Evolutionary conservation across 2,797 vertebrate genomes (phyloP).

Genomic region (Apodemus agrarius): DNA sequence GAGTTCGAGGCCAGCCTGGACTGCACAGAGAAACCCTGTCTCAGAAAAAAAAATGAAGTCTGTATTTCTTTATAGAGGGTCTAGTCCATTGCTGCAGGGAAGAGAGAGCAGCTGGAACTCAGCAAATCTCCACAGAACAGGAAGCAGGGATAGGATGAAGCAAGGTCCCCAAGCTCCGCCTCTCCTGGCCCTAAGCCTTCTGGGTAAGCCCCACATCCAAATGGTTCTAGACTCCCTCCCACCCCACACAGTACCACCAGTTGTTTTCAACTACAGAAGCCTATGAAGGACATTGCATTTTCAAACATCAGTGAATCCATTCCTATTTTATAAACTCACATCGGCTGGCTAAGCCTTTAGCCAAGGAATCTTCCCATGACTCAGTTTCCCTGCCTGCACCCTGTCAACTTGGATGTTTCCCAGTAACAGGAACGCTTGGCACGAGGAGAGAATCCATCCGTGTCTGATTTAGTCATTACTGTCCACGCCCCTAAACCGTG

Average conservation of each 20-base stretch:
- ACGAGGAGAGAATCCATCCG: neutral
- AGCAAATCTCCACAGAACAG: neutral
- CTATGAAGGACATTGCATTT: neutral
- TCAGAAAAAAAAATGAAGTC: too few species aligned
- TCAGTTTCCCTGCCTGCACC: neutral
- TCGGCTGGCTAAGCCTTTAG: neutral
- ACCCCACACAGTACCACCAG: too few species aligned
- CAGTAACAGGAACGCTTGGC: neutral
- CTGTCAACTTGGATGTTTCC: neutral
- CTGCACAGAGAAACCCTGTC: too few species aligned
- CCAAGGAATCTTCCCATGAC: neutral
- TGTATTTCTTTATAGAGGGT: neutral
- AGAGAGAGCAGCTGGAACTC: neutral
- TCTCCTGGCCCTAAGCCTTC: neutral
- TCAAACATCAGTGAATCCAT: neutral
- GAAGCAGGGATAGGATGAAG: neutral
- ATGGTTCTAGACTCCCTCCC: neutral
- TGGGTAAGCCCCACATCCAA: neutral
- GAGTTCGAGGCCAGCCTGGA: too few species aligned
- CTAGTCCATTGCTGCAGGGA: fast-evolving
- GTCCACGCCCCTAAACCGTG: neutral
- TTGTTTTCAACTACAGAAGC: neutral
- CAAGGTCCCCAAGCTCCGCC: too few species aligned
- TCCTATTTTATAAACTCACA: neutral
- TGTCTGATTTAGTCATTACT: neutral